Evolutionary conservation across 2,797 vertebrate genomes (phyloP).

Genomic region (Macropodus opercularis): DNA sequence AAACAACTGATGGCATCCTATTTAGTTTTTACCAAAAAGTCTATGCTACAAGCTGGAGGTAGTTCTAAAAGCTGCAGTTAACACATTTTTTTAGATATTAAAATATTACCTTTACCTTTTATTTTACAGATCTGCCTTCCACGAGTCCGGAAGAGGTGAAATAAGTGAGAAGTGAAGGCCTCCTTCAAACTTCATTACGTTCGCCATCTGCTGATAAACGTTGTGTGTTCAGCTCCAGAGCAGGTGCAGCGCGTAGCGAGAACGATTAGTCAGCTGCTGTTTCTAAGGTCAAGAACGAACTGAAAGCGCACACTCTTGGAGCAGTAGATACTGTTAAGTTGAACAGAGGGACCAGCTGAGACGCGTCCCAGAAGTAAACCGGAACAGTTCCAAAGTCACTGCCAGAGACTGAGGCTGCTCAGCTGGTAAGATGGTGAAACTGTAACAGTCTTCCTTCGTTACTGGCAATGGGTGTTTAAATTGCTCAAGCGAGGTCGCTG

Average conservation of each 20-base stretch:
- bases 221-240: background rate
- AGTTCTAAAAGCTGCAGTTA: no score
- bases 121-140: constrained; percentile 5
- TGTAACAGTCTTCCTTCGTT: constrained; percentile 16
- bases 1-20: no score
- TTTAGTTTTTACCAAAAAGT: no score
- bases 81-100: no score
- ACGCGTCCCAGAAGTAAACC: no score
- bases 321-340: background rate
- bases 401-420: no score
- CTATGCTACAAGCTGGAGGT: background rate
- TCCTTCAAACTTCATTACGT: constrained; percentile 1
- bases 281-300: constrained; percentile 5
- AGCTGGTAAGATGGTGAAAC: no score
- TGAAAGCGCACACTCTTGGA: background rate
- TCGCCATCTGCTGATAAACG: background rate
- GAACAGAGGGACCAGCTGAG: no score
- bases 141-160: background rate
- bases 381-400: no score
- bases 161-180: background rate
- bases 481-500: constrained; percentile 33
- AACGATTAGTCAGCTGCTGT: background rate
- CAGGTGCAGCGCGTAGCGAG: background rate
- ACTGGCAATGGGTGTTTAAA: constrained; percentile 27
- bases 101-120: no score